Base-by-base conservation (phyloP, 2,113 vertebrate species). In the Malurus melanocephalus region DNA sequence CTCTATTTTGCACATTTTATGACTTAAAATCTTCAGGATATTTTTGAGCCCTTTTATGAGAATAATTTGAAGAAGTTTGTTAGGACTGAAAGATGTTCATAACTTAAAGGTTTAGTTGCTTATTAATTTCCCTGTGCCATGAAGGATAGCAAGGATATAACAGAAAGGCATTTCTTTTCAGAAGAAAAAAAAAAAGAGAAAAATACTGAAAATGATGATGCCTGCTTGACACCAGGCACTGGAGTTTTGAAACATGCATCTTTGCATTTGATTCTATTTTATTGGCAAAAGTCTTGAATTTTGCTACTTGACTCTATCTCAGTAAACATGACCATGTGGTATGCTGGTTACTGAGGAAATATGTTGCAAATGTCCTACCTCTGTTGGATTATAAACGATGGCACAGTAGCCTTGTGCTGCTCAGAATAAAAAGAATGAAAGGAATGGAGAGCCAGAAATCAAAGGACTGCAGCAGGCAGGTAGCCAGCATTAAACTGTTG, bases 221-320 rank as follows among this genome's bases (percentile, higher is more conserved):
- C 3, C 19, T 23, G 5, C 7, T 38, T 1, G 1, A 32, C 5
- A 27, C 6, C 3, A 3, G 7, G 11, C 22, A 42, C 5, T 33
- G 49, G 30, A 80, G 5, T 78, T 80, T 78, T 69, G 33, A 77
- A 93, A 83, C 46, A 3, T 35, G 3, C 6, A 32, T 51, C 30
- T 88, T 86, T 69, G 21, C 61, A 53, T 35, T 72, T 19, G 21
- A 45, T 66, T 19, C 5, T 32, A 13, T 80, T 80, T 86, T 76
- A 27, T 11, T 65, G 51, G 20, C 60, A 45, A 17, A 69, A 85
- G 7, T 30, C 32, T 76, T 53, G 33, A 85, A 76, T n/a, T 84
- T 40, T 87, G 2, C 65, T 32, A 38, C 23, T 67, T 35, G 20
- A 55, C 19, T 51, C 18, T 45, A 1, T 57, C 11, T 80, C 35